Conservation (phyloP, 2,888 invertebrate genomes). For the Drosophila algonquin region DNA sequence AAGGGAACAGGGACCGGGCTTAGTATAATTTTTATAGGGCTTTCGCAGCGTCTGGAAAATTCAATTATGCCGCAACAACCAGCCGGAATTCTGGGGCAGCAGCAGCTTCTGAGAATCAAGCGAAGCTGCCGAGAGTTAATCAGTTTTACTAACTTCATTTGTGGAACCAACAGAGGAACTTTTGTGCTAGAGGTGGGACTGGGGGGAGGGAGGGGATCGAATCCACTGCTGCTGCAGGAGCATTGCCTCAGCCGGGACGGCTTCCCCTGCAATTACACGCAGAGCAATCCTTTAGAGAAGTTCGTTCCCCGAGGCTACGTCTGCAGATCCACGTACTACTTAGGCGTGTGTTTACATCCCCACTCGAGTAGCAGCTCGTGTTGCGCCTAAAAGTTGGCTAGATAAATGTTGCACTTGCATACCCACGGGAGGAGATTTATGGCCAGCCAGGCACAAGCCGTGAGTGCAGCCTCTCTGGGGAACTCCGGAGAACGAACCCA, state of each 20-base stretch:
- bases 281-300: conserved; percentile 59
- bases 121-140: conserved; percentile 66
- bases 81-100: conserved; percentile 16
- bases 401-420: conserved; percentile 38
- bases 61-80: conserved; percentile 56
- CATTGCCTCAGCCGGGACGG: conserved; percentile 13
- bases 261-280: conserved; percentile 63
- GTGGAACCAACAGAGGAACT: conserved; percentile 49
- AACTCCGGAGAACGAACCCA: conserved; percentile 22
- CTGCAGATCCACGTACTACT: conserved; percentile 8
- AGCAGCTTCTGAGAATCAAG: conserved; percentile 44
- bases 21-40: conserved; percentile 43
- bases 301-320: neutral
- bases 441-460: conserved; percentile 10
- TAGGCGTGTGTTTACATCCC: conserved; percentile 43
- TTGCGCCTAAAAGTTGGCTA: conserved; percentile 40
- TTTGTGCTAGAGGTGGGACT: conserved; percentile 33
- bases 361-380: conserved; percentile 21
- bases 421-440: conserved; percentile 27
- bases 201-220: neutral
- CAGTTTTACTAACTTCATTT: conserved; percentile 76
- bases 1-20: neutral
- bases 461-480: neutral
- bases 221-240: conserved; percentile 9
- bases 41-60: conserved; percentile 42